phyloP scores from a whole-genome alignment of 1,140 invertebrate species.

The Heliothis virescens region DNA sequence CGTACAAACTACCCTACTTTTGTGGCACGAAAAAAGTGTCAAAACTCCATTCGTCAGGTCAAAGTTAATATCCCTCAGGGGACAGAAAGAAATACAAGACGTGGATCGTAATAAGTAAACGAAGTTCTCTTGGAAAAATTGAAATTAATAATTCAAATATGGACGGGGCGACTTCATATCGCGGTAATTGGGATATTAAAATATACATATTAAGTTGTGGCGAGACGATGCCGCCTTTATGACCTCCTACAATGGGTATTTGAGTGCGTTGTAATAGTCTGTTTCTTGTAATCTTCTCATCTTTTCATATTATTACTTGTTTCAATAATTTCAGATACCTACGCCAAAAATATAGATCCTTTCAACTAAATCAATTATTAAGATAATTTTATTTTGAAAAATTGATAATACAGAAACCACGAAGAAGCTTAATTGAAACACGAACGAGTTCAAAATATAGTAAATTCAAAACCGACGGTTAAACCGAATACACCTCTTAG shows the following conservation, averaged over 20 bases:
- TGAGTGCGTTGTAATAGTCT: neutral
- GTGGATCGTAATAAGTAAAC: constrained; percentile 26
- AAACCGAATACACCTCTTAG: no score
- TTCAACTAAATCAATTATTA: no score
- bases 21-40: constrained; percentile 43
- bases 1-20: constrained; percentile 43
- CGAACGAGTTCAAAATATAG: no score
- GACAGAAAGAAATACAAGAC: constrained; percentile 31
- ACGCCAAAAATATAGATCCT: no score
- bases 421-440: no score
- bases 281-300: no score
- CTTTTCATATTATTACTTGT: no score
- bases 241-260: neutral
- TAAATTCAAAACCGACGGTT: no score
- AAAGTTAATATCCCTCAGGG: constrained; percentile 45
- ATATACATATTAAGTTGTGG: constrained; percentile 35
- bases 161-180: constrained; percentile 35
- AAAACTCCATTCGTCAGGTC: constrained; percentile 51
- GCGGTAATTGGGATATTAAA: constrained; percentile 45
- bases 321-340: no score
- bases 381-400: no score
- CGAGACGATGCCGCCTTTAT: constrained; percentile 6
- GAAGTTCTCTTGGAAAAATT: constrained; percentile 53
- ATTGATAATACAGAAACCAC: no score
- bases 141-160: constrained; percentile 57